A percentile compares a stretch with the other conserved stretches of the same genome.
Conservation (phyloP, 53 echinoderm and acorn worm genomes). For the Echinometra lucunter region DNA sequence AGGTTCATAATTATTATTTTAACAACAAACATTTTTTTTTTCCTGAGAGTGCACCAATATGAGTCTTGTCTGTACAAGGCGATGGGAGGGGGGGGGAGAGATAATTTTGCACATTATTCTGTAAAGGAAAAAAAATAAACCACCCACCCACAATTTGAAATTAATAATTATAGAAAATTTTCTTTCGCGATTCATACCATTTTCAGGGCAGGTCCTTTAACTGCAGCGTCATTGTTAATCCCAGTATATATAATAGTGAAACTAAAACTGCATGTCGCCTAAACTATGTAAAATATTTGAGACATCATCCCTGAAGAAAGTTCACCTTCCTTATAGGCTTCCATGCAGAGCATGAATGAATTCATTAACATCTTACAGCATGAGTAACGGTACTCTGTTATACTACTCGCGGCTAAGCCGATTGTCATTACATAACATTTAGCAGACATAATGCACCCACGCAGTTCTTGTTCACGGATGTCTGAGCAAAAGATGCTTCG, state of each 20-base stretch:
- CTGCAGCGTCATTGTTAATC: no score
- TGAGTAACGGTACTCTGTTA: background rate
- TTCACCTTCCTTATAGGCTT: background rate
- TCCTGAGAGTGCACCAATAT: no score
- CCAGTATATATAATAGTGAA: background rate
- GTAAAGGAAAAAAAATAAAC: no score
- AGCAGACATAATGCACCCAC: background rate
- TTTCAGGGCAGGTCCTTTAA: background rate
- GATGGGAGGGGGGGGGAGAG: no score
- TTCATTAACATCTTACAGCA: background rate
- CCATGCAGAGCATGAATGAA: background rate
- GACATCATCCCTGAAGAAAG: background rate
- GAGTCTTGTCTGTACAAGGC: no score
- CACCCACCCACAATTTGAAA: no score
- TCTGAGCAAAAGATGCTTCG: background rate
- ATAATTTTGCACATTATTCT: no score
- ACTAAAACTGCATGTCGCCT: background rate
- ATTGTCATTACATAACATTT: background rate
- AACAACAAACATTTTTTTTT: no score
- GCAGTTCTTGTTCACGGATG: background rate
- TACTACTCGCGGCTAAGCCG: background rate
- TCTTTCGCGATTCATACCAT: background rate
- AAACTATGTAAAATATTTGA: background rate
- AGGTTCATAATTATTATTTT: no score
- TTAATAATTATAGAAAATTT: background rate